phyloP scores from a whole-genome alignment of 2,888 invertebrate species.

The Agrenia bidenticulata region DNA sequence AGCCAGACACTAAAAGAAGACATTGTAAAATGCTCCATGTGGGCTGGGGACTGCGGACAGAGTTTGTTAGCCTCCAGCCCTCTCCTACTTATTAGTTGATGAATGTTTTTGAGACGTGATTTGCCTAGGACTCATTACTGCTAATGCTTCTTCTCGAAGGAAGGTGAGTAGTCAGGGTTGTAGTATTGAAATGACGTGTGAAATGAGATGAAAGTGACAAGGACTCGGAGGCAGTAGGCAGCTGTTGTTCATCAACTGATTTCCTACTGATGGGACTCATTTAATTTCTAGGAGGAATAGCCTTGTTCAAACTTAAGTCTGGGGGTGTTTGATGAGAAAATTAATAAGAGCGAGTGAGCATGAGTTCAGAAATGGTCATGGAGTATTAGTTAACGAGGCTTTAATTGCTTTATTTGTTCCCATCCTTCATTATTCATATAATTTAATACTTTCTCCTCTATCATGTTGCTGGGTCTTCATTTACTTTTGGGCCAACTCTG shows the following conservation, averaged over 20 bases:
- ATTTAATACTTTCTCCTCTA: slow-evolving; percentile 43
- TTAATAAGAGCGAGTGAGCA: slow-evolving; percentile 49
- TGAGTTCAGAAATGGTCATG: slow-evolving; percentile 38
- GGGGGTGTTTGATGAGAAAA: slow-evolving; percentile 48
- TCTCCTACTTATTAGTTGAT: slow-evolving; percentile 4
- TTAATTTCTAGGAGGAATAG: neutral
- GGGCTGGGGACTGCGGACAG: neutral
- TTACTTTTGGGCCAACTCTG: slow-evolving; percentile 4
- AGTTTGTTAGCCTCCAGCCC: neutral
- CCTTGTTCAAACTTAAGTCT: neutral
- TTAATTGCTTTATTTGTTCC: slow-evolving; percentile 54
- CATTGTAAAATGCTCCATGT: neutral
- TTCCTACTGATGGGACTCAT: neutral
- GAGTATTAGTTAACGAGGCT: slow-evolving; percentile 53
- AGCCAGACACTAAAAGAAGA: neutral
- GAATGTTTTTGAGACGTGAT: slow-evolving; percentile 10
- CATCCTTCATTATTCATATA: slow-evolving; percentile 52
- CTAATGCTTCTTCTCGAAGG: slow-evolving; percentile 7
- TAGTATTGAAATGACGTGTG: slow-evolving; percentile 23
- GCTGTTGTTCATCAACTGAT: slow-evolving; percentile 14
- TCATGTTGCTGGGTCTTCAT: slow-evolving; percentile 8
- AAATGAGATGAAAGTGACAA: slow-evolving; percentile 23
- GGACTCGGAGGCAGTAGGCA: neutral
- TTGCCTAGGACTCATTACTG: slow-evolving; percentile 4
- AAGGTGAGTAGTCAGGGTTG: slow-evolving; percentile 13